Evolutionary conservation across 2,888 invertebrate genomes (phyloP), one percentile per base, ranked within the genome.

Genomic region (Mythimna ferrago): DNA sequence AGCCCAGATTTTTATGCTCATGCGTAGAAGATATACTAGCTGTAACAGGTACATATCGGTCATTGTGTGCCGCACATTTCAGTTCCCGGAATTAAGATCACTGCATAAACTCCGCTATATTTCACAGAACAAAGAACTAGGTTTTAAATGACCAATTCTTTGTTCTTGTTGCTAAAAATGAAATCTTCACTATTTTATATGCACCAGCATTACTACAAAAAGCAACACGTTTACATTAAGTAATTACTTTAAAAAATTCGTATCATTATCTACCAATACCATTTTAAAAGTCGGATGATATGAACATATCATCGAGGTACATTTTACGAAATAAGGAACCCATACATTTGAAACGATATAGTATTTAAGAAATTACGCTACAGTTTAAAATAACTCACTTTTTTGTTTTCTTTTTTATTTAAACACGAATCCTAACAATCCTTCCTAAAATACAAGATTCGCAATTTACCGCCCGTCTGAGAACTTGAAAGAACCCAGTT

Each of bases 1-100:
- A 64, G 41, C 68, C 79, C 73, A 78, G 72, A 82, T 82, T 57
- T 66, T 56, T 63, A 54, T 64, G 80, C 68, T 60, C 83, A 83
- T 79, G 80, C 80, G 80, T 56, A 54, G 16, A 63, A 51, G 57
- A 44, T n/a, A 32, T 65, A 14, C 21, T 32, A 16, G 16, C 32
- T 69, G n/a, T 61, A 38, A 6, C 58, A n/a, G 53, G 60, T 79
- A 53, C n/a, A 61, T 58, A 0, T 38, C 60, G 54, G 65, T 56
- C 58, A 73, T 63, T 56, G 53, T 57, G 35, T 26, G 38, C 41
- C 53, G 26, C 44, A 66, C 26, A 53, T 19, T 38, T 56, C 19
- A 66, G 48, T 67, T 71, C 70, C 21, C 51, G 5, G 51, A 58
- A 73, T 44, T 14, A 14, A 57, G 26, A 58, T 41, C 66, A 48